Percentiles rank a stretch among this genome's conserved stretches.
Conservation (phyloP, 2,888 invertebrate species). For the Drosophila pseudotakahashii region DNA sequence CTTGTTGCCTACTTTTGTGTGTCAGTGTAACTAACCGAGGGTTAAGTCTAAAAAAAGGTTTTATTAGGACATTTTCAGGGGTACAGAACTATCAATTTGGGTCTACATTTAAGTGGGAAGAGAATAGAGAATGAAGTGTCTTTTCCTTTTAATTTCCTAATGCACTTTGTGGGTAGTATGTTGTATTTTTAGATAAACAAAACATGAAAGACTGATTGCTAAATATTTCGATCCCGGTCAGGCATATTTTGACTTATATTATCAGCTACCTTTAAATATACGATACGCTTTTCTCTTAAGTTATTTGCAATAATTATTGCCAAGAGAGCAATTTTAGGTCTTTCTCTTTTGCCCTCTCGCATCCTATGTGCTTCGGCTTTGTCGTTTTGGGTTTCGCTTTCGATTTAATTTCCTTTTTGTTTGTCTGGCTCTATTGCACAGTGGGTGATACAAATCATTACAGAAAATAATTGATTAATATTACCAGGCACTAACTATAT, state of each 20-base stretch:
- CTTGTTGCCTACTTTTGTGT: slow-evolving; percentile 36
- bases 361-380: slow-evolving; percentile 36
- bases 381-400: slow-evolving; percentile 32
- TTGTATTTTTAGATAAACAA: slow-evolving; percentile 7
- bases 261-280: slow-evolving; percentile 1
- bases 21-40: slow-evolving; percentile 17
- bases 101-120: slow-evolving; percentile 32
- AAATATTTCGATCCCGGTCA: not conserved
- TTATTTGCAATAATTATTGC: slow-evolving; percentile 40
- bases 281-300: slow-evolving; percentile 36
- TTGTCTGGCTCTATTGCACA: slow-evolving; percentile 43
- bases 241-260: slow-evolving; percentile 19
- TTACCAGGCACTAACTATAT: not conserved
- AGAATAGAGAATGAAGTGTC: not conserved
- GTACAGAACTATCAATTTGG: slow-evolving; percentile 4
- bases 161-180: not conserved
- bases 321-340: slow-evolving; percentile 6
- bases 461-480: not conserved
- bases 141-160: not conserved
- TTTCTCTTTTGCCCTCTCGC: slow-evolving; percentile 9
- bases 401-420: slow-evolving; percentile 36
- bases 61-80: slow-evolving; percentile 4
- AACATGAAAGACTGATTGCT: slow-evolving; percentile 33
- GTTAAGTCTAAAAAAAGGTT: slow-evolving; percentile 33
- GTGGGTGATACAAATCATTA: slow-evolving; percentile 27